Percentiles rank a stretch among this genome's conserved stretches.
These are phyloP conservation scores for Strigamia maritima DNA, from an alignment of 2,888 invertebrate genomes.

Conservation along the genomic window DNA sequence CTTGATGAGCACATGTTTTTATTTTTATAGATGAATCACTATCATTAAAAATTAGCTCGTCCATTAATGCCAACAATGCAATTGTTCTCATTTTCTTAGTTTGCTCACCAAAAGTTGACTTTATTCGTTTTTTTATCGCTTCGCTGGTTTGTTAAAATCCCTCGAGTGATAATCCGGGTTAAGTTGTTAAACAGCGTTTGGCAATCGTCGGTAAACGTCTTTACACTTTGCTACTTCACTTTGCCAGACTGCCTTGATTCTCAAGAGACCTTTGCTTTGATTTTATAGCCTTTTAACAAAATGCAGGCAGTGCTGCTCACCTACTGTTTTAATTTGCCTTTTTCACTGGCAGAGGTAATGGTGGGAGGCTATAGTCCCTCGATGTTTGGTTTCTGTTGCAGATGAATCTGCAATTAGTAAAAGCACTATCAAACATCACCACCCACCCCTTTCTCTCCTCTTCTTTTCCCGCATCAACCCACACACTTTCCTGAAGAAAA, in stretches of 20 bases:
- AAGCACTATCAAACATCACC: neutral
- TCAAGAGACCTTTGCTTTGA: neutral
- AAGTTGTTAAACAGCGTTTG: slow-evolving; percentile 30
- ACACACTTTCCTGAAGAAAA: slow-evolving; percentile 14
- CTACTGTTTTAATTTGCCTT: slow-evolving; percentile 38
- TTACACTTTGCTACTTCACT: slow-evolving; percentile 31
- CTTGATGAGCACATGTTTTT: no score
- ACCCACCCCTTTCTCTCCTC: neutral
- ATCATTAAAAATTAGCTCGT: no score
- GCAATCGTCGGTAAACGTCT: slow-evolving; percentile 6
- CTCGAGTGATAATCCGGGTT: slow-evolving; percentile 31
- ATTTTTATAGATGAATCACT: no score
- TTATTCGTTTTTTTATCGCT: neutral
- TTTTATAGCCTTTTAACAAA: slow-evolving; percentile 40
- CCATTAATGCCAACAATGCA: no score
- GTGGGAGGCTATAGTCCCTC: slow-evolving; percentile 18
- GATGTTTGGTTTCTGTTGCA: slow-evolving; percentile 36
- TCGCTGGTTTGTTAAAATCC: slow-evolving; percentile 15
- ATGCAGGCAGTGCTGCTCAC: slow-evolving; percentile 15
- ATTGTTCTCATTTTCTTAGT: neutral
- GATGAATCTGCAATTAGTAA: slow-evolving; percentile 38
- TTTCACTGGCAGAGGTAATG: slow-evolving; percentile 31
- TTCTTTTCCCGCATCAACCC: slow-evolving; percentile 27
- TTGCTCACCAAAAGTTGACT: neutral
- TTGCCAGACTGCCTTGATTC: neutral